Base-by-base conservation (phyloP, 2,888 invertebrate species). In the Caenorhabditis macrosperma region DNA sequence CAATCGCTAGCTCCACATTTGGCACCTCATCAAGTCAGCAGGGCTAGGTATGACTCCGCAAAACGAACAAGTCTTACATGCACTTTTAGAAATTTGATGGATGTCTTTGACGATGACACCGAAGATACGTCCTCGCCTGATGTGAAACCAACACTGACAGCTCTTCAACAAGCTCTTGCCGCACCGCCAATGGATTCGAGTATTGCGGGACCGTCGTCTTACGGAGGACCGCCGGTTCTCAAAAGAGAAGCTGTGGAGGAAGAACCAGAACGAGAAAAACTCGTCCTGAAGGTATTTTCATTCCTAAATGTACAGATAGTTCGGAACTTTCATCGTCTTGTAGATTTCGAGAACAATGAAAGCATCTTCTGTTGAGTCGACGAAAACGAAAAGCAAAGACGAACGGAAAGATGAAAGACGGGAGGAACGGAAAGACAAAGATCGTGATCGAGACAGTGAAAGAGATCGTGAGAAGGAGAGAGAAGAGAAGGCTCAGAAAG, bases 281-380 rank as follows among this genome's bases (percentile, higher is more conserved):
- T 78, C 1, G 59, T 69, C n/a, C 10, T 78, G 3, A 78, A 78
- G 48, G 76, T 76, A 50, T 10, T 35, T 15, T 7, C n/a, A n/a
- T n/a, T n/a, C n/a, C n/a, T n/a, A n/a, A n/a, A n/a, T n/a, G n/a
- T n/a, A n/a, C n/a, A n/a, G n/a, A 28, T 2, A 10, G 9, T 6
- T 24, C 24, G 2, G 30, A 15, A 52, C 5, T 2, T n/a, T 12
- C n/a, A 24, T 41, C 9, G 1, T 44, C 57, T 60, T 55, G 30
- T 60, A 78, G 64, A 75, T 77, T 17, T 66, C 81, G 35, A 74
- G 75, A 50, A 28, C 72, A 15, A 17, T 59, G 61, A 54, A 57
- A 57, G 71, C 80, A 6, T 46, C 69, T 10, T 66, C 76, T 7
- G 50, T 46, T 4, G 74, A 77, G 30, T 38, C 54, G 10, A 76